Evolutionary conservation across 2,113 vertebrate genomes (phyloP), one percentile per base, ranked within the genome.

Genomic region (Clarias batrachus): DNA sequence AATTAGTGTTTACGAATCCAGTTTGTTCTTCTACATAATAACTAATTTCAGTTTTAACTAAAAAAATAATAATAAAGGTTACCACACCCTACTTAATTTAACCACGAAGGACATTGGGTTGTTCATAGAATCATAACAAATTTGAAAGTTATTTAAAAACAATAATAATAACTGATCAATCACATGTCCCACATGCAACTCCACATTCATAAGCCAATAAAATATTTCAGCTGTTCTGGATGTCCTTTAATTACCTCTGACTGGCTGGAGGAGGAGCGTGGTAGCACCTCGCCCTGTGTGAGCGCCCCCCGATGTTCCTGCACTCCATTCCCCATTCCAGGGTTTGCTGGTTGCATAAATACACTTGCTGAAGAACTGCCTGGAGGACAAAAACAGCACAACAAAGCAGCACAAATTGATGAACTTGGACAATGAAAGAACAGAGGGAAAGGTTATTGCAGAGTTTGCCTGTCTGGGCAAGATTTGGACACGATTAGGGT

Each of bases 261-360:
- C 87, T 93, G 93, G 90, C 82, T 91, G 85, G 94, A 25, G 2
- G 95, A 88, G 19, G 95, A 19, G 88, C 89, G 12, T 0, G 96
- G 89, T 89, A 95, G 95, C 37, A 92, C 95, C 89, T 97, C 96
- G 57, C 95, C 94, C 92, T 85, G 93, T 1, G 85, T 89, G 86
- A 97, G 94, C 71, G 93, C 90, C 91, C 90, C 92, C 83, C 80
- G 89, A 78, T 92, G 93, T 91, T 96, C 95, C 93, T 96, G 96
- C 90, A 96, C 96, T 92, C 96, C 97, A 95, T 94, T 97, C 93
- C 96, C 98, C 98, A 99, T 99, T 84, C 95, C 96, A 89, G 81
- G 81, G 66, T 30, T 60, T 30, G 73, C 86, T 70, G 78, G 74
- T 68, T 52, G 59, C 79, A 78, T 70, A 4, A 56, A 87, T 37